Evolutionary conservation across 2,797 vertebrate genomes (phyloP).

Genomic region (Pangasius mekongensis): DNA sequence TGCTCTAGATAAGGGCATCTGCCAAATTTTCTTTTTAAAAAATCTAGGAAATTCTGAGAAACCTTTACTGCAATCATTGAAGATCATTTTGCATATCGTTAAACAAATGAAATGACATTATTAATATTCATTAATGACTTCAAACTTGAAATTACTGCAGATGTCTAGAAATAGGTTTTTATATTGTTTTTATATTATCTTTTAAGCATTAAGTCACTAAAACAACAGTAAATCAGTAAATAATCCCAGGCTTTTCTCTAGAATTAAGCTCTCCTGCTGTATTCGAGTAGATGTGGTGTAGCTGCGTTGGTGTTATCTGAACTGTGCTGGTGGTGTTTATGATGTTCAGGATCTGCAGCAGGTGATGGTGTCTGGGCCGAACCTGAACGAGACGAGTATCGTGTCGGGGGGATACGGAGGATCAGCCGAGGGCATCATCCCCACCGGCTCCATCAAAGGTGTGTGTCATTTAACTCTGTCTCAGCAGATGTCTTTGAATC

Average conservation of each 20-base stretch:
- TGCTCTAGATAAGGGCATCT: no score
- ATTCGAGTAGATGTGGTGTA: neutral
- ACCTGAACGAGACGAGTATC: constrained; percentile 96
- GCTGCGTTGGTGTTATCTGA: neutral
- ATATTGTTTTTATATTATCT: neutral
- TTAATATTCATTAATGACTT: neutral
- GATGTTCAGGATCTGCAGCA: constrained; percentile 89
- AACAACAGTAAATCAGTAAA: neutral
- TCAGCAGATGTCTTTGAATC: neutral
- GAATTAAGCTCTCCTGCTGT: neutral
- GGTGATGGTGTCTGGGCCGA: constrained; percentile 97
- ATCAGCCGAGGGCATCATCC: constrained; percentile 90
- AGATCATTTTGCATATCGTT: neutral
- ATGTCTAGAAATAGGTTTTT: neutral
- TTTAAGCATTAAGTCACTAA: neutral
- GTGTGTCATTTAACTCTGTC: constrained; percentile 19
- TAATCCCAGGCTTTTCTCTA: neutral
- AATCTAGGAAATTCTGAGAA: no score
- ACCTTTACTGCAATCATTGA: no score
- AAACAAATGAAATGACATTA: neutral
- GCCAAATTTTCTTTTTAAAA: no score
- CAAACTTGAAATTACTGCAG: neutral
- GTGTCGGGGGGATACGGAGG: constrained; percentile 95
- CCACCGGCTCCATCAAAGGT: constrained; percentile 88
- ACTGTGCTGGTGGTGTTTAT: constrained; percentile 1